Evolutionary conservation across 1,140 invertebrate genomes (phyloP), one percentile per base, ranked within the genome.

Genomic region (Platorchestia sp.): DNA sequence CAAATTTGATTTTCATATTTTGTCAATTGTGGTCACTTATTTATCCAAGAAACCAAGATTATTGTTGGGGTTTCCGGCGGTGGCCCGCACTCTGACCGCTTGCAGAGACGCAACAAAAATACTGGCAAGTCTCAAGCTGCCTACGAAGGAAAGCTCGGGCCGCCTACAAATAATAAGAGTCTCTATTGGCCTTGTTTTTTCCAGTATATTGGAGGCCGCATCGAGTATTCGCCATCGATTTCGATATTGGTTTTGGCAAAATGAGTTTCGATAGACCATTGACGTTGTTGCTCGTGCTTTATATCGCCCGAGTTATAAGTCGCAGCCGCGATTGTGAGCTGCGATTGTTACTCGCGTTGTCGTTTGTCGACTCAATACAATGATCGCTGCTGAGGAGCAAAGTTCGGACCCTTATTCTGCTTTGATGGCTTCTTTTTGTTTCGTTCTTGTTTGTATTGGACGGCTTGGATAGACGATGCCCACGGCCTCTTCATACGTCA

Each of bases 241-340:
- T 93, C 45, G 91, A 93, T 93, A 93, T 93, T 93, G 91, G 91
- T 93, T 47, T 45, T 45, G 43, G 91, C 91, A 44, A 93, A 93
- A 93, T 93, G 91, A 93, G 91, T 93, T 93, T 93, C 91, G 45
- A 93, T 93, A 41, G 91, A 93, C 91, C 91, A 93, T 93, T 93
- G 91, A 45, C 45, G 44, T 93, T 93, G 91, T 93, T 93, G 43
- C 91, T 93, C 43, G 43, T 93, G 91, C 40, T 45, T 93, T 45
- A 93, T 93, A 90, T 5, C 41, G 44, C 87, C 10, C 87, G 59
- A 75, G 59, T 75, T 75, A 75, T 75, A 75, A 75, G 14, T 75
- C 59, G 27, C 10, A 75, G 59, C 59, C 1, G 59, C 59, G 27
- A 75, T 75, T 75, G 59, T 75, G 10, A 75, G 59, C 59, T 36